These are phyloP conservation scores for Porites rus DNA, from an alignment of 92 coral and sea anemone genomes.

Conservation along the genomic window DNA sequence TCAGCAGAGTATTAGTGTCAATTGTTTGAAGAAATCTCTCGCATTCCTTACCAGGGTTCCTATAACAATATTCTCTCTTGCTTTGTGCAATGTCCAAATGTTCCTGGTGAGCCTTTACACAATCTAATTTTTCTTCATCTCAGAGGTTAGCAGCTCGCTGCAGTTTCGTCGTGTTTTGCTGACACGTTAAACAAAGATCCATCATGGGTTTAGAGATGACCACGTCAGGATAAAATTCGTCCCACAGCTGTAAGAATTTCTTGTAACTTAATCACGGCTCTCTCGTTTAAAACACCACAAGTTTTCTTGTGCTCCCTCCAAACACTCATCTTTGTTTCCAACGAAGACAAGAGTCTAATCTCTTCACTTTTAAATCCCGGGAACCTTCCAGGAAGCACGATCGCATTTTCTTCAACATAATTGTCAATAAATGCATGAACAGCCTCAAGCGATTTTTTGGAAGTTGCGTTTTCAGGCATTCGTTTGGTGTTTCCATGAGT, in stretches of 20 bases:
- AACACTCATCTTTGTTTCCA: conserved; percentile 13
- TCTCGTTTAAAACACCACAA: conserved; percentile 9
- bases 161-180: conserved; percentile 37
- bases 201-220: conserved; percentile 38
- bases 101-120: conserved; percentile 16
- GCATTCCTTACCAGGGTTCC: too few relatives aligned
- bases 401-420: conserved; percentile 57
- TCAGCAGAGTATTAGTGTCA: neutral
- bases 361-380: conserved; percentile 6
- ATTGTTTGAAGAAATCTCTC: neutral
- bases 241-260: conserved; percentile 13
- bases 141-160: conserved; percentile 4
- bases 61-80: conserved; percentile 17
- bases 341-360: too few relatives aligned
- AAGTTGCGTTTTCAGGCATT: conserved; percentile 30
- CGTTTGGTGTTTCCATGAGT: conserved; percentile 52
- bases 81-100: conserved; percentile 26
- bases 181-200: conserved; percentile 32
- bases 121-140: neutral
- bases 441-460: conserved; percentile 23
- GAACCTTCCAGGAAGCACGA: conserved; percentile 35
- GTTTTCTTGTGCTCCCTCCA: conserved; percentile 18
- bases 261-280: neutral
- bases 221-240: neutral
- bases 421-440: conserved; percentile 32